Conservation (phyloP, 2,888 invertebrate genomes). For the Drosophila melanosoma region DNA sequence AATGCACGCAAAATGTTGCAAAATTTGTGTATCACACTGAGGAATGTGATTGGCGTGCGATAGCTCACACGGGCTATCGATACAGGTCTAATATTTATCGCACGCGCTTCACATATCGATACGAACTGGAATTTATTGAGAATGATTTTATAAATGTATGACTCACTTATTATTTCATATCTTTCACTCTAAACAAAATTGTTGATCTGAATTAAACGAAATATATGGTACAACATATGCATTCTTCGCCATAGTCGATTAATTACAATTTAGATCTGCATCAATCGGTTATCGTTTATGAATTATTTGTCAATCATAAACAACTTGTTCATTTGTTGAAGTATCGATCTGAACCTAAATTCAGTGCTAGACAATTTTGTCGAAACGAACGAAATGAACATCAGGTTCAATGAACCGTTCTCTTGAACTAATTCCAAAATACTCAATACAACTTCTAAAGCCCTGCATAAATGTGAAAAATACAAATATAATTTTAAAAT, state of each 20-base stretch:
- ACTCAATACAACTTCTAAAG: constrained; percentile 7
- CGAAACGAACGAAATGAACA: background rate
- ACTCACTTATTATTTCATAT: background rate
- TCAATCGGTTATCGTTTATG: no score
- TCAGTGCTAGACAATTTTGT: background rate
- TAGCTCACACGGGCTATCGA: constrained; percentile 13
- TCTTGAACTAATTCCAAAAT: constrained; percentile 20
- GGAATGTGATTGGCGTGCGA: constrained; percentile 36
- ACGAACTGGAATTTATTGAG: background rate
- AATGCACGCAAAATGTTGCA: constrained; percentile 38
- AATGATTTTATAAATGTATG: background rate
- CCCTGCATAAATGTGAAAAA: constrained; percentile 39
- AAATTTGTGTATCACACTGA: constrained; percentile 21
- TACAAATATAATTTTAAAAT: constrained; percentile 28
- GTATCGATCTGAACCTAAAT: background rate
- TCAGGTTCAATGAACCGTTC: background rate
- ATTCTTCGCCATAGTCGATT: no score
- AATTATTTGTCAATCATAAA: background rate
- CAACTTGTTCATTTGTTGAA: background rate
- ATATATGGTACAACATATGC: background rate
- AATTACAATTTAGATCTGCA: no score
- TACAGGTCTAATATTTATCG: background rate
- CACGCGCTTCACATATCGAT: background rate
- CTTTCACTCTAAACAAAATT: background rate
- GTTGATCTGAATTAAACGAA: background rate